Percentiles rank a stretch among this genome's conserved stretches.
Evolutionary conservation across 2,888 invertebrate species (phyloP).

Genomic region (Gymnoscelis rufifasciata): DNA sequence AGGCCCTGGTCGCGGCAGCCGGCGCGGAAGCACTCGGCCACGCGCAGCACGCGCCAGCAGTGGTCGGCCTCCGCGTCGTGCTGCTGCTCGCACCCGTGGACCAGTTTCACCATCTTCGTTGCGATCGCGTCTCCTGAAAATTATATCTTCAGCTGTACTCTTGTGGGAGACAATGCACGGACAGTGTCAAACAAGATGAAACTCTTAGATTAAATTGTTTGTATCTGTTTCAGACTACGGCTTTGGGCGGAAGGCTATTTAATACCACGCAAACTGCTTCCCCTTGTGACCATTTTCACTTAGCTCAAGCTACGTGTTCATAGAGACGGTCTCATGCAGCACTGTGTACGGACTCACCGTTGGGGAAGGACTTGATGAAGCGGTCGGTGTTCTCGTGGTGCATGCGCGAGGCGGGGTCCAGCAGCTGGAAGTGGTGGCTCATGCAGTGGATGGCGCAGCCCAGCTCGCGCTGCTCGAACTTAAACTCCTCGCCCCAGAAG

Average conservation of each 20-base stretch:
- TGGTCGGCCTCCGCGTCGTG: slow-evolving; percentile 50
- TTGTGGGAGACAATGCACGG: no score
- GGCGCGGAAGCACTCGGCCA: slow-evolving; percentile 61
- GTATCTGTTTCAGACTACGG: no score
- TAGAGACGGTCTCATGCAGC: no score
- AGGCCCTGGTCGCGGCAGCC: slow-evolving; percentile 42
- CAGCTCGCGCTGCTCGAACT: slow-evolving; percentile 65
- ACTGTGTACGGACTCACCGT: no score
- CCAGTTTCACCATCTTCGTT: slow-evolving; percentile 48
- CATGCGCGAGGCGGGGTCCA: slow-evolving; percentile 62
- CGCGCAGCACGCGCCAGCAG: slow-evolving; percentile 61
- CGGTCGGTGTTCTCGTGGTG: slow-evolving; percentile 63
- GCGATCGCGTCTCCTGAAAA: slow-evolving; percentile 49
- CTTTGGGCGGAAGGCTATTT: no score
- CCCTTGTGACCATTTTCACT: no score
- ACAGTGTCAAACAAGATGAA: no score
- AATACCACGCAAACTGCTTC: no score
- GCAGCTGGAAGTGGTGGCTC: slow-evolving; percentile 63
- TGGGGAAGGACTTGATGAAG: slow-evolving; percentile 66
- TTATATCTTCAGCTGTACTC: no score
- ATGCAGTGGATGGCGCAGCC: slow-evolving; percentile 72
- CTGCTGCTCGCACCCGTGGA: slow-evolving; percentile 55
- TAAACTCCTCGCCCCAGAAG: slow-evolving; percentile 71
- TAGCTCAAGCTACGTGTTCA: no score
- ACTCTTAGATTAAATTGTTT: no score